Conservation (phyloP, 2,797 vertebrate species). For the Tapera naevia region DNA sequence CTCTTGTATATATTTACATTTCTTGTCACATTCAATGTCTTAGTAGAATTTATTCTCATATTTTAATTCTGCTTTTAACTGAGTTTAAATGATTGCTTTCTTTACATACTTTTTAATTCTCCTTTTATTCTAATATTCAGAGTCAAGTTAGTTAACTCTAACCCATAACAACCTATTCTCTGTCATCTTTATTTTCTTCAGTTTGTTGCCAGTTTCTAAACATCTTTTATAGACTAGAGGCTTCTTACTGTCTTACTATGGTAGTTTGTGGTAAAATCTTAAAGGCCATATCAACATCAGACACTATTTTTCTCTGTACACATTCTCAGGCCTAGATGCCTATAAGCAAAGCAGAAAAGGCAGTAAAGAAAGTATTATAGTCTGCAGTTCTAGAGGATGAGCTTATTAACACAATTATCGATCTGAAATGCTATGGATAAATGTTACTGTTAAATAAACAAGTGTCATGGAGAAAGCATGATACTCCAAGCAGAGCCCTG, state of each 20-base stretch:
- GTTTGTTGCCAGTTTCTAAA: neutral
- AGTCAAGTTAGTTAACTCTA: neutral
- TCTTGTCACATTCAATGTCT: neutral
- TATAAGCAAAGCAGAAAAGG: neutral
- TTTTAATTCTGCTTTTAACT: neutral
- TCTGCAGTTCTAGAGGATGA: neutral
- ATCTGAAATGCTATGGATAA: neutral
- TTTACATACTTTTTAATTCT: neutral
- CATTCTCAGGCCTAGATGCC: neutral
- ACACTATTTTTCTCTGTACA: neutral
- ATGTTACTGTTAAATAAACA: neutral
- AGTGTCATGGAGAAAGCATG: neutral
- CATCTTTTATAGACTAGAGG: neutral
- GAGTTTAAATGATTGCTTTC: neutral
- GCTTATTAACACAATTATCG: neutral
- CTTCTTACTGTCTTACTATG: neutral
- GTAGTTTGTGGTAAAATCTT: neutral
- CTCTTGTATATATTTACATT: neutral
- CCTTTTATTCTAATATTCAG: neutral
- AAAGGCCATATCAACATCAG: rapidly evolving
- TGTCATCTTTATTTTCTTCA: neutral
- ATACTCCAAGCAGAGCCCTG: neutral
- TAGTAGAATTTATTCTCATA: neutral
- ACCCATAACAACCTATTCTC: neutral
- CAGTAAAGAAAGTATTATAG: neutral